Evolutionary conservation across 2,888 invertebrate species (phyloP), one percentile per base, ranked within the genome.

Genomic region (Drosophila gaucha): DNA sequence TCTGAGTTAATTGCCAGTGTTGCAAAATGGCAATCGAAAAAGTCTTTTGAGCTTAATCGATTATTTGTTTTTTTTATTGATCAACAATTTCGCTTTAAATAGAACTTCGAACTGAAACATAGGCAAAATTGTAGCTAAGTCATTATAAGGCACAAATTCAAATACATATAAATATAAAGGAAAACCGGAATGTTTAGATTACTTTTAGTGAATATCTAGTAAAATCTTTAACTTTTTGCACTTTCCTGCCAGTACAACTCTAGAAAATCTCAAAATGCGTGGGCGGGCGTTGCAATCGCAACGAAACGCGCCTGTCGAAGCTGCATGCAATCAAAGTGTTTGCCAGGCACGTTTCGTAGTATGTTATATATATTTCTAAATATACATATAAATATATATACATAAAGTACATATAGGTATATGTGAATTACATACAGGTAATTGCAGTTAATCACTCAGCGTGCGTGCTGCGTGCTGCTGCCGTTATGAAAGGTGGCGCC

Each of bases 381-480:
- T 2, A 16, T 0, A 10, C 9, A 43, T 12, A 16, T 2, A 0
- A 10, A 31, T 8, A 20, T 2, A 20, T 8, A 24, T 20, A 8
- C 3, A 10, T 10, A 20, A 49, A 35, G 20, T 2, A 14, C 5
- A 16, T 46, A n/a, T 41, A 20, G 2, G 14, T 9, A 18, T 47
- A 4, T 4, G 9, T 0, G 38, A 9, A 14, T 3, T 24, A n/a
- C 12, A 18, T 38, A 3, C 5, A 49, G 54, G 49, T 71, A 72
- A 62, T 75, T 74, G 72, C 22, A 44, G 44, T 62, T 74, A 75
- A 75, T 75, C 75, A 75, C 52, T 66, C 35, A 56, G 56, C 64
- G 71, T 74, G 68, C 64, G 74, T 60, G 74, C 57, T 75, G 74
- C 72, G 72, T 65, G 74, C 64, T 47, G 51, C 49, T 71, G 52